Conservation (phyloP, 37 sponge, comb jelly and placozoan species). For the Corticium candelabrum region DNA sequence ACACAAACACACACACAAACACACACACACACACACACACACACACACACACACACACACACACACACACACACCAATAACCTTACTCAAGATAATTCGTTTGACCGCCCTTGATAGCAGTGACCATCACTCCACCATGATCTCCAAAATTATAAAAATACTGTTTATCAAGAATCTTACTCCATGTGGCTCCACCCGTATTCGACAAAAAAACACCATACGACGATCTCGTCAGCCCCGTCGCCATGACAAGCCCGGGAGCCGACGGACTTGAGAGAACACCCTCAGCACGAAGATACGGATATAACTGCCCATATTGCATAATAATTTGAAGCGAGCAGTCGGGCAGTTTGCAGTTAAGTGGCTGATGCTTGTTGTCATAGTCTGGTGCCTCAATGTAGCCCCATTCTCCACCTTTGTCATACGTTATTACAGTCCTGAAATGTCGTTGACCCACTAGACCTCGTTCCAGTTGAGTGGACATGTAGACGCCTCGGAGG, state of each 20-base stretch:
- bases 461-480: conserved; percentile 33
- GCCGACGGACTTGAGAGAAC: conserved; percentile 26
- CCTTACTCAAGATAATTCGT: conserved; percentile 12
- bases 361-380: conserved; percentile 3
- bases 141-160: conserved; percentile 40
- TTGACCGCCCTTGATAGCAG: conserved; percentile 9
- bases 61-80: no score
- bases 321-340: conserved; percentile 40
- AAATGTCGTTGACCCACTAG: conserved; percentile 17
- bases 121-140: conserved; percentile 40
- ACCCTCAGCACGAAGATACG: conserved; percentile 9
- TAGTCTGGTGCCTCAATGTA: conserved; percentile 14
- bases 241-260: conserved; percentile 50
- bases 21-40: no score
- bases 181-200: conserved; percentile 41
- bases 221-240: conserved; percentile 16
- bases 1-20: no score
- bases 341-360: conserved; percentile 25
- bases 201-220: conserved; percentile 37
- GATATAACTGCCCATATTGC: conserved; percentile 14
- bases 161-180: conserved; percentile 17
- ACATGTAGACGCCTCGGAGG: conserved; percentile 41
- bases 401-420: conserved; percentile 36
- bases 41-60: no score
- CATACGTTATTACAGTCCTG: conserved; percentile 24